Base-by-base conservation (phyloP, 2,797 vertebrate species). In the Tokudaia tokunoshimensis region DNA sequence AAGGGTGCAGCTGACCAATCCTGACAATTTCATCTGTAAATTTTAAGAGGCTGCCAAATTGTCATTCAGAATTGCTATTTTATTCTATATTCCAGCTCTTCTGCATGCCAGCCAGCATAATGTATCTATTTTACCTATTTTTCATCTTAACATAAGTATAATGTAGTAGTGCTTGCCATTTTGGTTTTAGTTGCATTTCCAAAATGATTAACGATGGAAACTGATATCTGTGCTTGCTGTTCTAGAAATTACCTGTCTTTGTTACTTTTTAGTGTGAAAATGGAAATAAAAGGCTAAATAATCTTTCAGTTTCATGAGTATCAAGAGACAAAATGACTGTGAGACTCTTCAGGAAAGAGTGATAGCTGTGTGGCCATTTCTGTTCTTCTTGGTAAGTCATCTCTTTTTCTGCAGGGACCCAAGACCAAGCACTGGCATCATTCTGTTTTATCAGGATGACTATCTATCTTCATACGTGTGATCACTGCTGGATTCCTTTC, bases 111-210 rank as follows among this genome's bases (percentile, higher is more conserved):
- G 6, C 50, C 44, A 89, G 59, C 24, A 65, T 88, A 72, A 44
- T 10, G 3, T 44, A 2, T 37, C 74, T n/a, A 81, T 37, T 61
- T 59, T 87, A 90, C 92, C 59, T 37, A 70, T 88, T 82, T 91
- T 93, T 24, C 13, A 41, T 52, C 78, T 24, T 79, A 20, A 74
- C 63, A 55, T 47, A 50, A 59, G 14, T 70, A 34, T n/a, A 81
- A 13, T 88, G 41, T 79, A 55, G 72, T 34, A 84, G 10, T 2
- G 41, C n/a, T 29, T 74, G 24, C 29, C 19, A 22, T 92, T 91
- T 92, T 92, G 3, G 22, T 75, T 95, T 96, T 80, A 75, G 63
- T 84, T 79, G 3, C 19, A 57, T 81, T 91, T 79, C 55, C 24
- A n/a, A 70, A 85, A 83, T 92, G 14, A 20, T 44, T 86, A 61